Base-by-base conservation (phyloP, 2,888 invertebrate genomes). In the Corbicula japonica region DNA sequence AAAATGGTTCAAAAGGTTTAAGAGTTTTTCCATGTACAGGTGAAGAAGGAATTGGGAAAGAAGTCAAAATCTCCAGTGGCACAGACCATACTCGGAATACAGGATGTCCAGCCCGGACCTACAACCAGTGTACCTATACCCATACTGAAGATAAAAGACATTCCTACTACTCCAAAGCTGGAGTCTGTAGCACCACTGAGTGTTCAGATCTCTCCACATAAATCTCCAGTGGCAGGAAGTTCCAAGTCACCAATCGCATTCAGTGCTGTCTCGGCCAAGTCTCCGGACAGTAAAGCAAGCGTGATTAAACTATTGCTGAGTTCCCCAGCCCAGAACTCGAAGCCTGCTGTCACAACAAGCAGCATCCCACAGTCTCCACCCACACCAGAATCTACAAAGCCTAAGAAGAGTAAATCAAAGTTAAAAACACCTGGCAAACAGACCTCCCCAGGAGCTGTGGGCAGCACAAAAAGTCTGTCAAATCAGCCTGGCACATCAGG, bases 231-330 rank as follows among this genome's bases (percentile, higher is more conserved):
- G 32, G 69, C 60, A 10, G 46, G 28, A n/a, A 28, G 52, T 28
- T 58, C 74, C 12, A 75, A 70, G 32, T 74, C 77, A 4, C 72
- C 68, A 4, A 54, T 69, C 26, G 34, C 38, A 28, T 2, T 46
- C 1, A 18, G 46, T 21, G 23, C 41, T 0, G 48, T 63, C 12
- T 21, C 63, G 26, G 52, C 30, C 1, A 61, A 62, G 10, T 63
- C 63, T 12, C 58, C 71, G 15, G 74, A 75, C 30, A 72, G 69
- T 30, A 82, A 80, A 50, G 83, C 73, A 8, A 91, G 91, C 84
- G 91, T 91, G 21, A 90, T 91, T 54, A 91, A 91, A 70, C 86
- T 90, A 65, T 68, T 91, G 44, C 76, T 91, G 2, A 91, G 88
- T 54, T 90, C 90, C 12, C 91, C 91, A 12, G 75, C 88, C 5